Percentiles rank a stretch among this genome's conserved stretches.
phyloP scores from a whole-genome alignment of 2,888 invertebrate genomes.

The Sarcophaga variegata region DNA sequence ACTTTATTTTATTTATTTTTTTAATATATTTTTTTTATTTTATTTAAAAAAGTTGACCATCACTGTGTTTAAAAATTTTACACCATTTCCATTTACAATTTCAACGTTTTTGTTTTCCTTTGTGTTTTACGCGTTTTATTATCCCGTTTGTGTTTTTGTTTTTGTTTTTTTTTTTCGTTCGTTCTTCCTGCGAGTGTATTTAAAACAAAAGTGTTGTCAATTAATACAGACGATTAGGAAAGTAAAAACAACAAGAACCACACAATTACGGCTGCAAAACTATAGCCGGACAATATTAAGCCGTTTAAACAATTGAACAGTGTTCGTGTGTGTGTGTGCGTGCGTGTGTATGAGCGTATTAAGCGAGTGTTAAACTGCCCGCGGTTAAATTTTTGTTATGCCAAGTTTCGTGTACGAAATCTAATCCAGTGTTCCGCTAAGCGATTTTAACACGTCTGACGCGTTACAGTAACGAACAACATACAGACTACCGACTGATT shows the following conservation, averaged over 20 bases:
- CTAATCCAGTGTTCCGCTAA: constrained; percentile 64
- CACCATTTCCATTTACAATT: constrained; percentile 1
- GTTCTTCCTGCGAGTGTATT: too few relatives aligned
- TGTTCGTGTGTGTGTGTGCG: neutral
- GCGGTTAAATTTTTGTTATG: constrained; percentile 50
- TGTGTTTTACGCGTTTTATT: neutral
- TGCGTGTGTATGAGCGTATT: neutral
- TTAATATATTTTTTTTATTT: neutral
- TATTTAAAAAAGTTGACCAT: constrained; percentile 21
- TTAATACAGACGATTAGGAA: constrained; percentile 32
- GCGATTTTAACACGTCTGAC: constrained; percentile 63
- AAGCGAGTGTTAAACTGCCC: constrained; percentile 59
- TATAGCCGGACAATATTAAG: neutral
- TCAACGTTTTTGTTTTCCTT: neutral
- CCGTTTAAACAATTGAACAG: neutral
- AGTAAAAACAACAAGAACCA: constrained; percentile 34
- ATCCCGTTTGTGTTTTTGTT: constrained; percentile 32
- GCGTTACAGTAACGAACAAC: constrained; percentile 59
- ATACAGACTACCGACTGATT: constrained; percentile 54
- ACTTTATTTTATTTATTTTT: neutral
- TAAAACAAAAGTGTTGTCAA: constrained; percentile 33
- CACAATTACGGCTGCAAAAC: constrained; percentile 4
- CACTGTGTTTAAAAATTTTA: neutral
- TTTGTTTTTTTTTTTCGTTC: constrained; percentile 10
- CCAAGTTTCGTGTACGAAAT: constrained; percentile 51